A percentile compares a stretch with the other conserved stretches of the same genome.
These are phyloP conservation scores for Acanthosepion pharaonis DNA, from an alignment of 2,888 invertebrate species.

Conservation along the genomic window DNA sequence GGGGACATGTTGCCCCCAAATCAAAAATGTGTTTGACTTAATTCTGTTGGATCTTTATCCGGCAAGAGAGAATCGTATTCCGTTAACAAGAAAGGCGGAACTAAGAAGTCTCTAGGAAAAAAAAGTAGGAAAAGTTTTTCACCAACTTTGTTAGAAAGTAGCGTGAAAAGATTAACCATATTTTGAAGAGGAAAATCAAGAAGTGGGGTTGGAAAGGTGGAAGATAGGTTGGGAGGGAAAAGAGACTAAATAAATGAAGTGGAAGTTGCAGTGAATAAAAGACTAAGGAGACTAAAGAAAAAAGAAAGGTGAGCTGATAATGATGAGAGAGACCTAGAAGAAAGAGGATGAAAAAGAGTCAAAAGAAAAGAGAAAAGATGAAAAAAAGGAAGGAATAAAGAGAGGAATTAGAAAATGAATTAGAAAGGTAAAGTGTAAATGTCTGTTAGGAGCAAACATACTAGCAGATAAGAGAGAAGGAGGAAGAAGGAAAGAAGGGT, in stretches of 20 bases:
- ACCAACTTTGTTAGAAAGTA: not conserved
- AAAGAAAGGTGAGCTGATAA: not conserved
- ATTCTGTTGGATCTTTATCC: not conserved
- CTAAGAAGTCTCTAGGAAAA: not conserved
- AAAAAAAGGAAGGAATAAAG: not conserved
- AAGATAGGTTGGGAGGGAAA: not conserved
- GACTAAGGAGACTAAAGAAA: not conserved
- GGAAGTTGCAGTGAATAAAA: not conserved
- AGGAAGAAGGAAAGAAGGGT: not conserved
- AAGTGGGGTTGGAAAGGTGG: not conserved
- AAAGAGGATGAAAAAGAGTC: not conserved
- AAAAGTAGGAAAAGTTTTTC: not conserved
- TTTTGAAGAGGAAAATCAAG: not conserved
- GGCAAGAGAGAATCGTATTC: not conserved
- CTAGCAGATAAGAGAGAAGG: too few species aligned
- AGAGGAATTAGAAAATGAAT: not conserved
- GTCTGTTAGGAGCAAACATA: not conserved
- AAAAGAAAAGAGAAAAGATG: not conserved
- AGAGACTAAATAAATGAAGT: too few species aligned
- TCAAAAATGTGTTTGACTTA: not conserved
- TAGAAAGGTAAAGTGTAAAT: not conserved
- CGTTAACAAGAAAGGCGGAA: not conserved
- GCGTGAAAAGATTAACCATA: not conserved
- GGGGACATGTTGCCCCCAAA: too few species aligned
- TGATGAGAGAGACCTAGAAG: not conserved